A percentile compares a stretch with the other conserved stretches of the same genome.
These are phyloP conservation scores for Thunnus thynnus DNA, from an alignment of 2,113 vertebrate species.

Conservation along the genomic window DNA sequence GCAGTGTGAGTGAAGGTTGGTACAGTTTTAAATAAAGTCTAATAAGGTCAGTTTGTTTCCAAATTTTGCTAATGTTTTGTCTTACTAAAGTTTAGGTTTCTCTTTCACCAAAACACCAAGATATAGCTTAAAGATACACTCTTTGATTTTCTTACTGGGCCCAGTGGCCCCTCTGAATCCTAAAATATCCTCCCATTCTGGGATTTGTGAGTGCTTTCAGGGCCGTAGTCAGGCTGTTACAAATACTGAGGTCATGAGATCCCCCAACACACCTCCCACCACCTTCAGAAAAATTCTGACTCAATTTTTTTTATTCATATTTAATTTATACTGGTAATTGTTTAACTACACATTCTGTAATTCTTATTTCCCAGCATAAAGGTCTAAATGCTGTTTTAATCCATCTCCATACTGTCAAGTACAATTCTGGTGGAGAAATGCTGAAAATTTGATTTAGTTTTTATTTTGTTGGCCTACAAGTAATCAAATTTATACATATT, in stretches of 20 bases:
- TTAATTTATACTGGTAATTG: background rate
- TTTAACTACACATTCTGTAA: background rate
- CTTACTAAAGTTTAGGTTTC: background rate
- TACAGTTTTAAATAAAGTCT: background rate
- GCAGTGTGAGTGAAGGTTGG: background rate
- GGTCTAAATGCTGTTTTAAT: no score
- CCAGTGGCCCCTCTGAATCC: background rate
- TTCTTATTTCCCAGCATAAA: background rate
- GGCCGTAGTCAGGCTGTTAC: background rate
- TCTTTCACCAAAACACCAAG: background rate
- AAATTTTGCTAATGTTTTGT: background rate
- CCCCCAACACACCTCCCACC: background rate
- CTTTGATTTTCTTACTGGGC: background rate
- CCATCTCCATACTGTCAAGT: no score
- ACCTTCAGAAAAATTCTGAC: no score
- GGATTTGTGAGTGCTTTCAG: background rate
- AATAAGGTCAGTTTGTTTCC: background rate
- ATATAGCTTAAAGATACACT: constrained; percentile 18
- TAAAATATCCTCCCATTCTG: background rate
- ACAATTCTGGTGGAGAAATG: no score
- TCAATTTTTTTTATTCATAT: no score
- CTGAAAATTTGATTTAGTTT: no score
- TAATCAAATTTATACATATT: no score
- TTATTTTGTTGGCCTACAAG: no score
- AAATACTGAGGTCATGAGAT: background rate